Evolutionary conservation across 2,888 invertebrate genomes (phyloP).

Genomic region (Lordiphosa andalusiaca): DNA sequence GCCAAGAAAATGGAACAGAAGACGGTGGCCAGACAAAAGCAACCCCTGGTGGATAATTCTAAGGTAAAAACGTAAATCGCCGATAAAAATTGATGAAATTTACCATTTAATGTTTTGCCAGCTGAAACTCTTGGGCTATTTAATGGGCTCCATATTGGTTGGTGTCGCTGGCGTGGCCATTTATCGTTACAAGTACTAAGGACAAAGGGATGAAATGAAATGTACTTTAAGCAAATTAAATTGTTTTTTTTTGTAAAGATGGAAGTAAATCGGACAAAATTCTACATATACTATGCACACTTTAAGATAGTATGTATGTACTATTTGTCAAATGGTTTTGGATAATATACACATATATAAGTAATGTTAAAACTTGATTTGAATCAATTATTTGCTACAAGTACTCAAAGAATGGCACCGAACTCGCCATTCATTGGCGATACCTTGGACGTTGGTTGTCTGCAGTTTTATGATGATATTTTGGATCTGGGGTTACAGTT

Average conservation of each 20-base stretch:
- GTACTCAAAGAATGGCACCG: too few relatives aligned
- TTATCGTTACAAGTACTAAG: slow-evolving; percentile 85
- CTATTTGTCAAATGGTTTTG: slow-evolving; percentile 48
- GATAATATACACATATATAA: slow-evolving; percentile 37
- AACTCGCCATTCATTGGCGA: too few relatives aligned
- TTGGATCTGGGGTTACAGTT: too few relatives aligned
- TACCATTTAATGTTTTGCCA: slow-evolving; percentile 38
- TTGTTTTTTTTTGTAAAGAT: slow-evolving; percentile 52
- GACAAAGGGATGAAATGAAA: slow-evolving; percentile 16
- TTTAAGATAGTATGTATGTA: slow-evolving; percentile 43
- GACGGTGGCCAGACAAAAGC: slow-evolving; percentile 69
- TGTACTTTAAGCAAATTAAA: slow-evolving; percentile 55
- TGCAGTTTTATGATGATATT: too few relatives aligned
- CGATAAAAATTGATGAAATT: not conserved
- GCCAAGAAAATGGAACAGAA: slow-evolving; percentile 80
- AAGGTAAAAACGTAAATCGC: slow-evolving; percentile 50
- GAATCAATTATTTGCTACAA: slow-evolving; percentile 22
- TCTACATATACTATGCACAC: slow-evolving; percentile 44
- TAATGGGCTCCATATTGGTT: slow-evolving; percentile 86
- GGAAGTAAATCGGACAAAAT: slow-evolving; percentile 47
- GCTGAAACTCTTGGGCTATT: slow-evolving; percentile 79
- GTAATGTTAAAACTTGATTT: slow-evolving; percentile 46
- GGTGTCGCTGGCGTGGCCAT: slow-evolving; percentile 87
- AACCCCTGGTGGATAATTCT: slow-evolving; percentile 75
- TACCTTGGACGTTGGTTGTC: too few relatives aligned